These are phyloP conservation scores for Papio anubis DNA, from an alignment of 2,113 vertebrate genomes.

Conservation along the genomic window DNA sequence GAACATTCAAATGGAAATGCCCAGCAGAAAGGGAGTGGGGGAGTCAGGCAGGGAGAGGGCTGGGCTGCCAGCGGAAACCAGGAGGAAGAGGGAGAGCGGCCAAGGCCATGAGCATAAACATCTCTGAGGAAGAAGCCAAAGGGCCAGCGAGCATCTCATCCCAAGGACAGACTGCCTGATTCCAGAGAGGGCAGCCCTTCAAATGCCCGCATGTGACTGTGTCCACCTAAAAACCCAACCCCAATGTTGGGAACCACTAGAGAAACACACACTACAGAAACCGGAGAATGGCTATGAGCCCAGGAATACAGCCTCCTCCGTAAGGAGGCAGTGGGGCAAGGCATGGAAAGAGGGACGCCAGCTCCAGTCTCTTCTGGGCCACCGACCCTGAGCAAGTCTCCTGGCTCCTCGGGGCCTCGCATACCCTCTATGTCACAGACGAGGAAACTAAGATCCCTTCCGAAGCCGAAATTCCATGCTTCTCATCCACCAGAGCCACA, in stretches of 20 bases:
- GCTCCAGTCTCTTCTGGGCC: no score
- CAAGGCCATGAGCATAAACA: not conserved
- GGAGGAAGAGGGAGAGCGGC: not conserved
- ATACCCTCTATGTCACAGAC: not conserved
- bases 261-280: not conserved
- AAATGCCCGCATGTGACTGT: not conserved
- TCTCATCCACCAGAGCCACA: conserved; percentile 55
- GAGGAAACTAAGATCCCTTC: conserved; percentile 33
- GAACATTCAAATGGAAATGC: not conserved
- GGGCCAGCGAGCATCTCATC: accelerated
- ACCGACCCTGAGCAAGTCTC: not conserved
- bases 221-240: not conserved
- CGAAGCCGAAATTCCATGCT: not conserved
- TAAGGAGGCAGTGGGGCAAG: not conserved
- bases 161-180: not conserved
- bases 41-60: not conserved
- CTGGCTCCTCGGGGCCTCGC: accelerated
- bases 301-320: not conserved
- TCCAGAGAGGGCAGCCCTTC: not conserved
- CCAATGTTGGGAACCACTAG: not conserved
- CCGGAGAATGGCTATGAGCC: not conserved
- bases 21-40: accelerated
- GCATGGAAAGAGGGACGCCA: accelerated
- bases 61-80: not conserved
- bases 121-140: not conserved